phyloP scores from a whole-genome alignment of 1,140 invertebrate genomes.

The Callitettix versicolor region DNA sequence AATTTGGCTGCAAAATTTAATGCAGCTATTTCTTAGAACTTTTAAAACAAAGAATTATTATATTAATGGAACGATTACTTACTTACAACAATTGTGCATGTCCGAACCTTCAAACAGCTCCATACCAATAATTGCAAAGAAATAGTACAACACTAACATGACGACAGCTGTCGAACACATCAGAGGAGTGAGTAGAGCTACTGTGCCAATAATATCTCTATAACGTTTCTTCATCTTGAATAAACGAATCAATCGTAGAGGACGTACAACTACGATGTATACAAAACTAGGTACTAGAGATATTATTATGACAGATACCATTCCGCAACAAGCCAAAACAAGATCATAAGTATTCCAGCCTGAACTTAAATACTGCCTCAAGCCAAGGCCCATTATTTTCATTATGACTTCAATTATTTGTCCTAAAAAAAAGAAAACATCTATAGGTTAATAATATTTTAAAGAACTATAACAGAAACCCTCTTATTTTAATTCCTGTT shows the following conservation, averaged over 20 bases:
- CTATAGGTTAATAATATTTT: too few species aligned
- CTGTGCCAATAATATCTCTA: constrained; percentile 78
- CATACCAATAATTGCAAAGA: constrained; percentile 87
- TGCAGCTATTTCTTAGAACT: too few species aligned
- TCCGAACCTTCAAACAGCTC: constrained; percentile 70
- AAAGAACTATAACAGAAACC: too few species aligned
- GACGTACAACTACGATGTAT: constrained; percentile 62
- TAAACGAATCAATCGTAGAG: constrained; percentile 50
- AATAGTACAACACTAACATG: constrained; percentile 81
- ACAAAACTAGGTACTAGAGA: constrained; percentile 53
- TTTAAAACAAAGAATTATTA: too few species aligned
- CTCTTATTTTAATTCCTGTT: too few species aligned
- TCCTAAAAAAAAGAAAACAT: constrained; percentile 46
- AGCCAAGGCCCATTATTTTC: constrained; percentile 63
- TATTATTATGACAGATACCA: constrained; percentile 54
- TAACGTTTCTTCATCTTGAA: constrained; percentile 80
- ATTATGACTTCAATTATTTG: constrained; percentile 63
- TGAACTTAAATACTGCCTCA: constrained; percentile 58
- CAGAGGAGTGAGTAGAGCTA: constrained; percentile 68
- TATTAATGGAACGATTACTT: too few species aligned
- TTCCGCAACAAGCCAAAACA: constrained; percentile 53
- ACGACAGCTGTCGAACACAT: constrained; percentile 65
- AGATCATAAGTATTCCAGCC: constrained; percentile 86
- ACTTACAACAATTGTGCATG: constrained; percentile 78
- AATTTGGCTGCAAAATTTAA: too few species aligned